Percentiles rank a stretch among this genome's conserved stretches.
Conservation (phyloP, 2,113 vertebrate genomes). For the Hyla sarda region DNA sequence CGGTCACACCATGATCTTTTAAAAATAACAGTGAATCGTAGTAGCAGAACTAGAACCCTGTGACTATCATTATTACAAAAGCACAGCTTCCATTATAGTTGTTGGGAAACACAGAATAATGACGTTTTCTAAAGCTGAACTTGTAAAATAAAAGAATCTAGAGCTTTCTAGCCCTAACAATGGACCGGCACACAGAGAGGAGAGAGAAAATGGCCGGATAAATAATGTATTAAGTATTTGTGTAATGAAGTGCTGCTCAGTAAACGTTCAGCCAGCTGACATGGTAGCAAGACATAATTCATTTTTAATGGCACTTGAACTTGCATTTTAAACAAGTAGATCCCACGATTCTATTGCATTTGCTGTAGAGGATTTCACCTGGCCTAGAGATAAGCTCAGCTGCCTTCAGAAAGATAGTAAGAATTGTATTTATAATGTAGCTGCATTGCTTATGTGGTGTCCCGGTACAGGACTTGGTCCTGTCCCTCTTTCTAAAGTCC, state of each 20-base stretch:
- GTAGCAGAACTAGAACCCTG: background rate
- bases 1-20: background rate
- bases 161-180: background rate
- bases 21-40: background rate
- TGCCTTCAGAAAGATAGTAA: background rate
- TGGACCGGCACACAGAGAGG: conserved; percentile 2
- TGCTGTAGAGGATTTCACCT: background rate
- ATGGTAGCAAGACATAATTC: conserved; percentile 4
- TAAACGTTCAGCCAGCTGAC: conserved; percentile 27
- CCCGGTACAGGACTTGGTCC: too few species aligned
- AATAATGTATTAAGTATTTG: conserved; percentile 38
- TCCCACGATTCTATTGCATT: background rate
- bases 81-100: background rate
- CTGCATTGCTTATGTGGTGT: too few species aligned
- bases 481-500: too few species aligned
- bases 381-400: background rate
- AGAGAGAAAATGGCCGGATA: conserved; percentile 1
- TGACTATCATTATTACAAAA: background rate
- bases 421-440: background rate
- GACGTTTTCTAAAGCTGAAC: background rate
- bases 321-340: conserved; percentile 30
- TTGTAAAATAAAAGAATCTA: background rate
- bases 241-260: conserved; percentile 44
- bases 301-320: conserved; percentile 36
- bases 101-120: conserved; percentile 1